These are phyloP conservation scores for Seriola rivoliana DNA, from an alignment of 2,113 vertebrate species.

Conservation along the genomic window DNA sequence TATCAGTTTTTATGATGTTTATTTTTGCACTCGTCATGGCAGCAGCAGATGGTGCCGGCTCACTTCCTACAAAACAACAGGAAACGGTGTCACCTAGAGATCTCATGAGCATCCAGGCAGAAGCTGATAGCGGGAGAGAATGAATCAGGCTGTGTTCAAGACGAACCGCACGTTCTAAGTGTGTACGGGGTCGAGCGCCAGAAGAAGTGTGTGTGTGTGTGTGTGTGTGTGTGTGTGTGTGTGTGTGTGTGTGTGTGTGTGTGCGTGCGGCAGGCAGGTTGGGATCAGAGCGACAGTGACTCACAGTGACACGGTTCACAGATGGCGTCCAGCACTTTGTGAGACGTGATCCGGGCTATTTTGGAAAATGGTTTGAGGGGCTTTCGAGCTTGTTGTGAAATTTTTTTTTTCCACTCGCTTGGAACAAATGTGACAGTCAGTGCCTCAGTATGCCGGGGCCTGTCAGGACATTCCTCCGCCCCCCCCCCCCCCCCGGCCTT, in stretches of 20 bases:
- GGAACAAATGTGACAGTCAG: conserved; percentile 59
- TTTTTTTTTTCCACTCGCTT: conserved; percentile 49
- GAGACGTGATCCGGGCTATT: conserved; percentile 32
- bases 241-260: too few relatives aligned
- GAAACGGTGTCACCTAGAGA: conserved; percentile 2
- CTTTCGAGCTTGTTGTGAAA: conserved; percentile 52
- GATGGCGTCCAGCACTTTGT: neutral
- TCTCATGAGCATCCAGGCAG: neutral
- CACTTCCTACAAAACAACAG: conserved; percentile 37
- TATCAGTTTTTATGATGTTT: conserved; percentile 42
- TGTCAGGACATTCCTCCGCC: conserved; percentile 70
- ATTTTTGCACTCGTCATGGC: neutral
- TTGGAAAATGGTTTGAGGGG: conserved; percentile 79
- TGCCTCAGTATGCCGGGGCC: conserved; percentile 54
- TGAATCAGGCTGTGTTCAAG: too few relatives aligned
- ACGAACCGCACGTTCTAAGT: too few relatives aligned
- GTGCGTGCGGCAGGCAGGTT: too few relatives aligned
- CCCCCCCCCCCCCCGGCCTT: neutral
- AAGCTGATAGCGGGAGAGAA: neutral
- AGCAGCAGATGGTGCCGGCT: conserved; percentile 35
- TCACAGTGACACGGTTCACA: neutral
- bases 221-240: too few relatives aligned
- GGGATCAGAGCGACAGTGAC: conserved; percentile 4
- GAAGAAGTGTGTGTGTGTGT: neutral
- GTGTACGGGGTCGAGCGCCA: too few relatives aligned